These are phyloP conservation scores for Charanyca ferruginea DNA, from an alignment of 2,888 invertebrate genomes.

Conservation along the genomic window DNA sequence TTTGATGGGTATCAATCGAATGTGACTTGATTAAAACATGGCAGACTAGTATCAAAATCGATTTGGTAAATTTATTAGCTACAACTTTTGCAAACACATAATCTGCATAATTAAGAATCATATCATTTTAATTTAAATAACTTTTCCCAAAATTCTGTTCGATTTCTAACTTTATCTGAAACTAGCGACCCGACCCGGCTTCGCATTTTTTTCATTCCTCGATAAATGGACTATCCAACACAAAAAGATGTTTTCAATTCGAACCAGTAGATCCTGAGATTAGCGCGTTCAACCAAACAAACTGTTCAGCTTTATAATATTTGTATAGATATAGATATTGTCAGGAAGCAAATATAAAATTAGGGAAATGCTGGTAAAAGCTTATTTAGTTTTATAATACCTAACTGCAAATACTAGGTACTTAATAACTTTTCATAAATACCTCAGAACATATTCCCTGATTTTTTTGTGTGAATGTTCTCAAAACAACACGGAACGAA, in stretches of 20 bases:
- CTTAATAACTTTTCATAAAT: too few relatives aligned
- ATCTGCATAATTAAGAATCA: constrained; percentile 21
- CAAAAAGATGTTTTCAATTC: too few relatives aligned
- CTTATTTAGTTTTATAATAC: neutral
- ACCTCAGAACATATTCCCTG: too few relatives aligned
- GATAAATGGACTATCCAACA: too few relatives aligned
- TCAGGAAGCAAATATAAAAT: neutral
- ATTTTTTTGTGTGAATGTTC: too few relatives aligned
- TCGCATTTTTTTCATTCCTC: too few relatives aligned
- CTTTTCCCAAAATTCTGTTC: neutral
- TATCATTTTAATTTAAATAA: constrained; percentile 20
- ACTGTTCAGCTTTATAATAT: too few relatives aligned
- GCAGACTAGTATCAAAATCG: constrained; percentile 23
- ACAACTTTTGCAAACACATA: constrained; percentile 14
- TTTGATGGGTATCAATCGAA: neutral
- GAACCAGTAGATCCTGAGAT: too few relatives aligned
- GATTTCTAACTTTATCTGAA: constrained; percentile 12
- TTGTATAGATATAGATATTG: too few relatives aligned
- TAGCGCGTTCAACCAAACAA: too few relatives aligned
- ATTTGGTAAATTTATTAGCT: constrained; percentile 23
- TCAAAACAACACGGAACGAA: neutral
- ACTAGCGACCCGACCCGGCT: too few relatives aligned
- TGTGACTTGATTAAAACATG: constrained; percentile 20
- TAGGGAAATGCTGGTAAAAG: neutral
- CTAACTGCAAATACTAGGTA: too few relatives aligned